Percentiles rank a stretch among this genome's conserved stretches.
These are phyloP conservation scores for Athetis lepigone DNA, from an alignment of 2,888 invertebrate genomes.

Conservation along the genomic window DNA sequence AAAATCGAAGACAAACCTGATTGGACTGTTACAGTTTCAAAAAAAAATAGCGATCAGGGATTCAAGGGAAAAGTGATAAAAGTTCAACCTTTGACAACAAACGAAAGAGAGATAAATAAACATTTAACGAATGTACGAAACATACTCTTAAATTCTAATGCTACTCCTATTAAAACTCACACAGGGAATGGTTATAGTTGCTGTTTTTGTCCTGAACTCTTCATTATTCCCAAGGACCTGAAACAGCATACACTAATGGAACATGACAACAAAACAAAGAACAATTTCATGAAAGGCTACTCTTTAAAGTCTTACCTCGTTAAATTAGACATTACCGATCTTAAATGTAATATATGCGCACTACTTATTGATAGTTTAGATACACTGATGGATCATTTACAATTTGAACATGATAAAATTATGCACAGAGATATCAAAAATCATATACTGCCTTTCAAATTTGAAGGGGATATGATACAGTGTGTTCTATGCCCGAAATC, in stretches of 20 bases:
- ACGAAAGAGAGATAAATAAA: constrained; percentile 47
- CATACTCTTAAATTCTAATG: constrained; percentile 74
- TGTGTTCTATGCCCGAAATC: constrained; percentile 45
- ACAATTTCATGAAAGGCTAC: constrained; percentile 66
- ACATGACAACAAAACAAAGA: constrained; percentile 66
- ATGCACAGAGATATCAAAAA: constrained; percentile 54
- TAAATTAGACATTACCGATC: constrained; percentile 59
- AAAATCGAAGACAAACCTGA: constrained; percentile 32
- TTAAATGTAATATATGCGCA: constrained; percentile 48
- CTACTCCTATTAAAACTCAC: constrained; percentile 75
- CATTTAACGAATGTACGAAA: constrained; percentile 68
- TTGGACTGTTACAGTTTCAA: constrained; percentile 45
- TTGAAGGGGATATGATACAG: constrained; percentile 45
- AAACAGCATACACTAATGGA: constrained; percentile 71
- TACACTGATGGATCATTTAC: constrained; percentile 39
- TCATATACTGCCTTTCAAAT: constrained; percentile 59
- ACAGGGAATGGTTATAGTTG: constrained; percentile 74
- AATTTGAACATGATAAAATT: constrained; percentile 34
- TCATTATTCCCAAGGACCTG: constrained; percentile 67
- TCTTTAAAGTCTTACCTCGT: constrained; percentile 56
- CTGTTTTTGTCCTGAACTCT: constrained; percentile 71
- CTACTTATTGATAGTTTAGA: constrained; percentile 41
- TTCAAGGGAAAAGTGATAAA: constrained; percentile 1
- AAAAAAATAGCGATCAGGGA: constrained; percentile 13
- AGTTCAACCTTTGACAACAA: neutral